These are phyloP conservation scores for Lampris incognitus DNA, from an alignment of 2,113 vertebrate species.

Conservation along the genomic window DNA sequence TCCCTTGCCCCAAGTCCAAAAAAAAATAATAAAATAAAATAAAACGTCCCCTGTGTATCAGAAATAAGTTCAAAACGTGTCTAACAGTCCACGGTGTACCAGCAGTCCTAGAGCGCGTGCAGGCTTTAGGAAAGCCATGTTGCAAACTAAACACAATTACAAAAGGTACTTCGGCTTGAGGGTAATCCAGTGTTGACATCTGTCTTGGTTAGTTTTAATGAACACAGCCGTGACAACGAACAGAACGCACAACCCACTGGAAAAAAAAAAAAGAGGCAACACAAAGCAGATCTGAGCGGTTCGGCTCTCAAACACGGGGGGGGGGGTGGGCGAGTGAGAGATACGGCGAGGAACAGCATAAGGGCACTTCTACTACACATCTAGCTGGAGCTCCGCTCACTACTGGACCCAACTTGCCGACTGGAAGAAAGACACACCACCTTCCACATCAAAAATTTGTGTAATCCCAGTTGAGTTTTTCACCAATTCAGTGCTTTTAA, in stretches of 20 bases:
- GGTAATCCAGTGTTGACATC: constrained; percentile 76
- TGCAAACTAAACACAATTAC: constrained; percentile 46
- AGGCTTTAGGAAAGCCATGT: constrained; percentile 31
- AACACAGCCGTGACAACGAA: constrained; percentile 39
- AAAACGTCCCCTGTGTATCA: constrained; percentile 13
- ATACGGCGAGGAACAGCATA: constrained; percentile 75
- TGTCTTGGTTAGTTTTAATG: constrained; percentile 48
- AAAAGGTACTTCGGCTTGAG: constrained; percentile 70
- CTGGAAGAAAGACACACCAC: constrained; percentile 14
- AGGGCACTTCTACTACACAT: constrained; percentile 81
- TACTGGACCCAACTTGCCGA: constrained; percentile 44
- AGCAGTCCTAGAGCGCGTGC: constrained; percentile 65
- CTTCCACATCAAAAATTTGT: constrained; percentile 14
- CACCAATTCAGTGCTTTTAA: constrained; percentile 64
- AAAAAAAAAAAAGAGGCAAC: constrained; percentile 23
- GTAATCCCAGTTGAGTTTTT: constrained; percentile 49
- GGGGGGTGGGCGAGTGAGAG: constrained; percentile 15
- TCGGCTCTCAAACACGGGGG: constrained; percentile 24
- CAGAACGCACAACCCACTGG: constrained; percentile 20
- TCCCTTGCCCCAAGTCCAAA: constrained; percentile 7
- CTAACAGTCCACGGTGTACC: constrained; percentile 77
- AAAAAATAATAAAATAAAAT: not conserved
- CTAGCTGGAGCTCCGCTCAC: constrained; percentile 63
- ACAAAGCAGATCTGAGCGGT: constrained; percentile 22
- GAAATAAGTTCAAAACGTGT: constrained; percentile 38